A percentile compares a stretch with the other conserved stretches of the same genome.
These are phyloP conservation scores for Urocynchramus pylzowi DNA, from an alignment of 2,113 vertebrate genomes.

Conservation along the genomic window DNA sequence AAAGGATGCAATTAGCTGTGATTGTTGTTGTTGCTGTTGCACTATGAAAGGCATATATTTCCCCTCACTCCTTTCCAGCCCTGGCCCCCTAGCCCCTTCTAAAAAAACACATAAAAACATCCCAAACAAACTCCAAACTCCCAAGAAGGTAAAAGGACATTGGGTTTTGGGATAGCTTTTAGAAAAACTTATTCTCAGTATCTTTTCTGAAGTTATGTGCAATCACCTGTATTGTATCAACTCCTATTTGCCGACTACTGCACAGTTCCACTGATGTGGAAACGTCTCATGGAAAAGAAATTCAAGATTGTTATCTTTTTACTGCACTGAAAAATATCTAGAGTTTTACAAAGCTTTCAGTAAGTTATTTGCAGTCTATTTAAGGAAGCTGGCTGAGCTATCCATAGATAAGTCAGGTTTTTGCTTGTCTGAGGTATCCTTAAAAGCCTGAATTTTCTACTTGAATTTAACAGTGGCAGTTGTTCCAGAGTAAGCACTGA, in stretches of 20 bases:
- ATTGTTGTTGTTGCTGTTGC: not conserved
- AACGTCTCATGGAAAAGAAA: conserved; percentile 20
- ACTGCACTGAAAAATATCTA: conserved; percentile 35
- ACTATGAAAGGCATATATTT: not conserved
- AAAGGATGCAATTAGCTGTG: not conserved
- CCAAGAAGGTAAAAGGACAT: not conserved
- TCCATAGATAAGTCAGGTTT: conserved; percentile 42
- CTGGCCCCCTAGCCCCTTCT: not conserved
- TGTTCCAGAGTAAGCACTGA: not conserved
- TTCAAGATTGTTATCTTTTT: conserved; percentile 39
- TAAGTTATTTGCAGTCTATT: conserved; percentile 31
- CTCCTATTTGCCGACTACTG: conserved; percentile 17
- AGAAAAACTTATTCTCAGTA: not conserved
- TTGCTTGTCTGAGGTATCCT: conserved; percentile 17
- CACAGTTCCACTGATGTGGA: conserved; percentile 1
- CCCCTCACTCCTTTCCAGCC: not conserved
- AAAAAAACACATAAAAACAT: not conserved
- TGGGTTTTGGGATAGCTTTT: not conserved
- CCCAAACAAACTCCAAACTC: not conserved
- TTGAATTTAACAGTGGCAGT: conserved; percentile 13
- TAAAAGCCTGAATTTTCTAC: conserved; percentile 24
- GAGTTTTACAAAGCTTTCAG: conserved; percentile 35
- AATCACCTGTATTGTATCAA: not conserved
- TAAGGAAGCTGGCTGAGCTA: conserved; percentile 28
- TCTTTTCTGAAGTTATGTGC: not conserved